phyloP scores from a whole-genome alignment of 92 coral and sea anemone genomes.

The Meandrina meandrites region DNA sequence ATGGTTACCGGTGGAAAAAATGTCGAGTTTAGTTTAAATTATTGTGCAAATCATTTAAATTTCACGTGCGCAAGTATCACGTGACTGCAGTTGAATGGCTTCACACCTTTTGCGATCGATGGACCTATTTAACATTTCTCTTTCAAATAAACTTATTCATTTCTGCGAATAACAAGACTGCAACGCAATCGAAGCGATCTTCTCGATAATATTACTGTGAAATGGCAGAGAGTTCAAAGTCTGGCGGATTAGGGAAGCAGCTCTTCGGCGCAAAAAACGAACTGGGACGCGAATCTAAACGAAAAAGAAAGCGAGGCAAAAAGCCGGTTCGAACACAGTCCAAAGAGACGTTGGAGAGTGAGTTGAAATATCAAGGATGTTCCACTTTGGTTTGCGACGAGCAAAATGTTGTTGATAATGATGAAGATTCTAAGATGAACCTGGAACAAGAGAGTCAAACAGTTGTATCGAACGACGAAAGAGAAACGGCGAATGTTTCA shows the following conservation, averaged over 20 bases:
- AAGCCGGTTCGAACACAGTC: slow-evolving; percentile 9
- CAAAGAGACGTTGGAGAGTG: background rate
- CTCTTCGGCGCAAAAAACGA: slow-evolving; percentile 33
- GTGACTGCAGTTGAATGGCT: slow-evolving; percentile 17
- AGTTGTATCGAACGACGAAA: background rate
- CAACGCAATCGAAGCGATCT: background rate
- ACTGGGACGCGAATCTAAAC: slow-evolving; percentile 29
- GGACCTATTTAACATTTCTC: slow-evolving; percentile 31
- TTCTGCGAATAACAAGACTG: slow-evolving; percentile 16
- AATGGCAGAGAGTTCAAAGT: slow-evolving; percentile 41
- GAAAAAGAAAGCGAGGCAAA: slow-evolving; percentile 44
- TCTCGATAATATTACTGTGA: background rate
- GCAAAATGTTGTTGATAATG: background rate
- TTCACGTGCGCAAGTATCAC: slow-evolving; percentile 29
- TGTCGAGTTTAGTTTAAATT: background rate
- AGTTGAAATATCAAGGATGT: slow-evolving; percentile 13
- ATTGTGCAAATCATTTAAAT: background rate
- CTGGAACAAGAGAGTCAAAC: background rate
- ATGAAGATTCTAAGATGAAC: background rate
- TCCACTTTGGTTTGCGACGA: background rate
- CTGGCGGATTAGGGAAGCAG: slow-evolving; percentile 18
- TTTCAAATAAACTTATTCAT: slow-evolving; percentile 17
- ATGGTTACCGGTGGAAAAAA: background rate
- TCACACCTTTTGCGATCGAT: slow-evolving; percentile 9
- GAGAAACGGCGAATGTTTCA: background rate